phyloP scores from a whole-genome alignment of 2,888 invertebrate species.

The Leucophora obtusa region DNA sequence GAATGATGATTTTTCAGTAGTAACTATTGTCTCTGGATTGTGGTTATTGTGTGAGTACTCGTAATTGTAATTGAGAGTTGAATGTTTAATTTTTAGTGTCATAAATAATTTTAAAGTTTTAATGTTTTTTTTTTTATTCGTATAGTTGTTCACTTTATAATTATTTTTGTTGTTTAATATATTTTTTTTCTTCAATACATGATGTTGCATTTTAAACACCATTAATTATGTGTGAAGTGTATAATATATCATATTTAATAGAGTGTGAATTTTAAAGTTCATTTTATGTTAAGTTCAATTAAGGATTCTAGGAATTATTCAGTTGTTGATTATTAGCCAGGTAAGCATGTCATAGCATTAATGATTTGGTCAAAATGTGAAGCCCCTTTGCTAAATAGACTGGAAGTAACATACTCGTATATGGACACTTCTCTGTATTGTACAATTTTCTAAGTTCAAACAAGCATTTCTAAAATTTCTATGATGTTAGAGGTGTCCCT shows the following conservation, averaged over 20 bases:
- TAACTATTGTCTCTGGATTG: neutral
- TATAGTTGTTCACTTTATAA: conserved; percentile 40
- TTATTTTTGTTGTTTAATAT: conserved; percentile 21
- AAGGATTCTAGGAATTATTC: conserved; percentile 55
- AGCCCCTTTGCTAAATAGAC: no score
- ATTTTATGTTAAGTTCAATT: conserved; percentile 53
- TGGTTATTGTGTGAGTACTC: conserved; percentile 14
- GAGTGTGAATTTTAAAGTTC: conserved; percentile 58
- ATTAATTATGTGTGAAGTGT: conserved; percentile 62
- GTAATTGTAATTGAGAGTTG: conserved; percentile 57
- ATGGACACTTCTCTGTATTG: no score
- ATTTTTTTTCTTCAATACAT: conserved; percentile 29
- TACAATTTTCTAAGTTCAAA: no score
- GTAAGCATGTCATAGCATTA: no score
- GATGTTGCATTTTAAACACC: conserved; percentile 63
- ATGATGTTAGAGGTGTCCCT: no score
- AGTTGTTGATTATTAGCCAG: conserved; percentile 18
- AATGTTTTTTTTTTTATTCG: conserved; percentile 23
- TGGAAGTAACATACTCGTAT: no score
- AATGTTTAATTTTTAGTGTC: conserved; percentile 51
- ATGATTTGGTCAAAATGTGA: no score
- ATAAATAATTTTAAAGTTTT: conserved; percentile 57
- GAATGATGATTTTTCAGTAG: conserved; percentile 41
- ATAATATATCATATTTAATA: conserved; percentile 62
- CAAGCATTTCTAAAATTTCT: no score